Conservation (phyloP, 2,888 invertebrate species). For the Clivina fossor region DNA sequence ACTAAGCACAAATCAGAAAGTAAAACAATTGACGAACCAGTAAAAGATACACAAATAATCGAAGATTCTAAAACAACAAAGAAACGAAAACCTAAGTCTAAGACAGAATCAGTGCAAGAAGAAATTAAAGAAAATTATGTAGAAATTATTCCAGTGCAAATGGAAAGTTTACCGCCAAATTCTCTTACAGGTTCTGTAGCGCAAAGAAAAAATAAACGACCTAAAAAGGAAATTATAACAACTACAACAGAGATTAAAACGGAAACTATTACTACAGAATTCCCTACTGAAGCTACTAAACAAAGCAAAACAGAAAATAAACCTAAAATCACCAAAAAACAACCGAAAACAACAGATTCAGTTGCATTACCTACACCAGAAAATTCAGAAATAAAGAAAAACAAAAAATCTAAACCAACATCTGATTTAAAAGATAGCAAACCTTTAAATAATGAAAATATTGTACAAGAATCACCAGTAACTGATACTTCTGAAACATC, state of each 20-base stretch:
- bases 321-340: conserved; percentile 53
- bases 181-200: conserved; percentile 29
- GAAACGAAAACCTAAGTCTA: conserved; percentile 54
- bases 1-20: conserved; percentile 35
- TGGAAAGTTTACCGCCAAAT: conserved; percentile 8
- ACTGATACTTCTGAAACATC: too few relatives aligned
- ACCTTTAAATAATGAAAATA: too few relatives aligned
- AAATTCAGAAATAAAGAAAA: conserved; percentile 3
- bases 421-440: too few relatives aligned
- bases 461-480: too few relatives aligned
- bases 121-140: conserved; percentile 49
- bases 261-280: conserved; percentile 47
- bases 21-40: conserved; percentile 9
- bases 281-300: conserved; percentile 35
- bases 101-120: conserved; percentile 53
- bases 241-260: conserved; percentile 36
- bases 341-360: conserved; percentile 46
- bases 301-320: conserved; percentile 38
- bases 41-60: too few relatives aligned
- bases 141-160: conserved; percentile 4
- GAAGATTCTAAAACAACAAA: conserved; percentile 38
- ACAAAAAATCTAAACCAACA: conserved; percentile 28
- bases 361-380: conserved; percentile 3
- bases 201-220: conserved; percentile 55
- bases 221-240: conserved; percentile 55